A percentile compares a stretch with the other conserved stretches of the same genome.
Conservation (phyloP, 2,113 vertebrate species). For the Trochalopteron elliotii region DNA sequence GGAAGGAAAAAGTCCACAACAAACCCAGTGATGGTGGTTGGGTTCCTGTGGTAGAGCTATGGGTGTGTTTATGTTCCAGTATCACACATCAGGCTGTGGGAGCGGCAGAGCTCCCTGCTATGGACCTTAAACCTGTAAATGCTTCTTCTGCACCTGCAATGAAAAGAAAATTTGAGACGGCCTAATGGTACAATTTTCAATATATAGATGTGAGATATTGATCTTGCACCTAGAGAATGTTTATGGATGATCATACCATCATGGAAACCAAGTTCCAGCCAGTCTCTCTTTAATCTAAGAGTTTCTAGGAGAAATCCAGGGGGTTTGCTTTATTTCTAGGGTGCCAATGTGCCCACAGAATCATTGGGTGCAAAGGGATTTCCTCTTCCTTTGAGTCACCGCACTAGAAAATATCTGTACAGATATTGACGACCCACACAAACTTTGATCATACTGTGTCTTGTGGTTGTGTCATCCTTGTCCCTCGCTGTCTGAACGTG, state of each 20-base stretch:
- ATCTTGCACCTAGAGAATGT: neutral
- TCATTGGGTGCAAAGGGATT: neutral
- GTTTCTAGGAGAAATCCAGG: neutral
- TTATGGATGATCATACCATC: neutral
- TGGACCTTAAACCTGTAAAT: neutral
- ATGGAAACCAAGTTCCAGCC: neutral
- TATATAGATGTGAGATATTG: fast-evolving
- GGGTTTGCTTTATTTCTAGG: neutral
- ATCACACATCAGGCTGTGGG: neutral
- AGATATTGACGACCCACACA: neutral
- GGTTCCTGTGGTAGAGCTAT: neutral
- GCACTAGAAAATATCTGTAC: neutral
- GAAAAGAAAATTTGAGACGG: neutral
- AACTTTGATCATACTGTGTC: neutral
- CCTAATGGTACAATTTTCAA: neutral
- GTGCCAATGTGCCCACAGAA: neutral
- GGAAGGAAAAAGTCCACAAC: neutral
- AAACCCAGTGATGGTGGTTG: neutral
- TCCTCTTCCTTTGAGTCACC: neutral
- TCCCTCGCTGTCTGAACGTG: neutral
- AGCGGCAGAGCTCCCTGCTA: neutral
- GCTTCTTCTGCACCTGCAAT: neutral
- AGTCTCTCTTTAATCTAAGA: neutral
- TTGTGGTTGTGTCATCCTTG: neutral
- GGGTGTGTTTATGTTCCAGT: fast-evolving